Base-by-base conservation (phyloP, 2,113 vertebrate genomes). In the Chaenocephalus aceratus region DNA sequence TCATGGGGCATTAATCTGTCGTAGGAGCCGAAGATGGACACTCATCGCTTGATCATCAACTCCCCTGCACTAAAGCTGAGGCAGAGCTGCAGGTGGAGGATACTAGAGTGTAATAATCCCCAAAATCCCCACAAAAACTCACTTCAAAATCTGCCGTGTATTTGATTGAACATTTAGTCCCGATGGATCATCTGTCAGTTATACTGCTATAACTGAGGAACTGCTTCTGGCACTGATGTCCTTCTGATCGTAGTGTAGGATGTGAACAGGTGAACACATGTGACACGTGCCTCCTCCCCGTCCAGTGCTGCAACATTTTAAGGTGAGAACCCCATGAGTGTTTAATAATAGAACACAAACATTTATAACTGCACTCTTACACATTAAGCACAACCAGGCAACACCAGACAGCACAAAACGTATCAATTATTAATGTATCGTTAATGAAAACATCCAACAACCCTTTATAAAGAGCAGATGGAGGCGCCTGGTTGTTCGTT, bases 1-100 rank as follows among this genome's bases (percentile, higher is more conserved):
- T 72, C 73, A 52, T 61, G 61, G 46, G 48, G 41, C 58, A 83
- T 88, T 84, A 73, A 85, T 75, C 85, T 72, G 34, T 1, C 53
- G 15, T 0, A 18, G 58, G 67, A 65, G 70, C 26, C 69, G 34
- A 68, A 71, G 60, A 80, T 41, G 68, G 72, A 82, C 48, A 54
- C 41, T 46, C 8, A 34, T 67, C 36, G 63, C n/a, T 10, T 6
- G 36, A 41, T 46, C 26, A 14, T 48, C 49, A 23, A 18, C 16
- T 21, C n/a, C 73, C 8, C 49, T 73, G 70, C 56, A 81, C 53
- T 4, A n/a, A 13, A 73, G 36, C 14, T 67, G 59, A 73, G 71
- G 30, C 23, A 48, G 26, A 23, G 15, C 18, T 61, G 18, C 1
- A 10, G 41, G 36, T 52, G 48, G 23, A 77, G 9, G 44, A 75